Percentiles rank a stretch among this genome's conserved stretches.
Evolutionary conservation across 2,797 vertebrate genomes (phyloP).

Genomic region (Danio albolineatus): DNA sequence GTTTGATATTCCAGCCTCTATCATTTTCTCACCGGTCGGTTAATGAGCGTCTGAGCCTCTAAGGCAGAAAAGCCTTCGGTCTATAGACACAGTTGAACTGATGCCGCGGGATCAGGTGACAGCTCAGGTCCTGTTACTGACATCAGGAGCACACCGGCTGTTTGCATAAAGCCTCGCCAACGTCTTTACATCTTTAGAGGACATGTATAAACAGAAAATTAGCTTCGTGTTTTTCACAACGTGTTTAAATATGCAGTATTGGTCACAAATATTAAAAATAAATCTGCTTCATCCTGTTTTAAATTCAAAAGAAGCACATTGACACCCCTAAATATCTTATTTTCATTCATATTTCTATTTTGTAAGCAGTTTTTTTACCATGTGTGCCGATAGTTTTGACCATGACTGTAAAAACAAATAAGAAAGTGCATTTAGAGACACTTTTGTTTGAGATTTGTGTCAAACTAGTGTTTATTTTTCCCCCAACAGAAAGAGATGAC

Average conservation of each 20-base stretch:
- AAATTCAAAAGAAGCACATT: too few relatives aligned
- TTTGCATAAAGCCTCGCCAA: not conserved
- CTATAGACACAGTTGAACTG: conserved; percentile 20
- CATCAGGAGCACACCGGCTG: not conserved
- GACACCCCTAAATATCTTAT: too few relatives aligned
- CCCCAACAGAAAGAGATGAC: conserved; percentile 96
- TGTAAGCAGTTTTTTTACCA: too few relatives aligned
- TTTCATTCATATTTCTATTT: too few relatives aligned
- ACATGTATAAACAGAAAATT: not conserved
- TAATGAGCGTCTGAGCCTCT: conserved; percentile 29
- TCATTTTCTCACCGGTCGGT: conserved; percentile 27
- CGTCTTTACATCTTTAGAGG: not conserved
- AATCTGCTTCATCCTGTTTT: too few relatives aligned
- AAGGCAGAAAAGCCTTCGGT: conserved; percentile 15
- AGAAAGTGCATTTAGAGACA: too few relatives aligned
- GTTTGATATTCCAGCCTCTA: conserved; percentile 40
- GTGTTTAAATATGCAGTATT: too few relatives aligned
- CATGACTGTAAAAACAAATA: too few relatives aligned
- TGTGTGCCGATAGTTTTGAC: too few relatives aligned
- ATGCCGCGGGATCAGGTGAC: conserved; percentile 44
- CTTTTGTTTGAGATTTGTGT: too few relatives aligned
- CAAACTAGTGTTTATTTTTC: not conserved
- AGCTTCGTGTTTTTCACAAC: not conserved
- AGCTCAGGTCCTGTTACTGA: conserved; percentile 52
- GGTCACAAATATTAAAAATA: too few relatives aligned